Percentiles rank a stretch among this genome's conserved stretches.
Conservation (phyloP, 2,888 invertebrate genomes). For the Eilema griseolum region DNA sequence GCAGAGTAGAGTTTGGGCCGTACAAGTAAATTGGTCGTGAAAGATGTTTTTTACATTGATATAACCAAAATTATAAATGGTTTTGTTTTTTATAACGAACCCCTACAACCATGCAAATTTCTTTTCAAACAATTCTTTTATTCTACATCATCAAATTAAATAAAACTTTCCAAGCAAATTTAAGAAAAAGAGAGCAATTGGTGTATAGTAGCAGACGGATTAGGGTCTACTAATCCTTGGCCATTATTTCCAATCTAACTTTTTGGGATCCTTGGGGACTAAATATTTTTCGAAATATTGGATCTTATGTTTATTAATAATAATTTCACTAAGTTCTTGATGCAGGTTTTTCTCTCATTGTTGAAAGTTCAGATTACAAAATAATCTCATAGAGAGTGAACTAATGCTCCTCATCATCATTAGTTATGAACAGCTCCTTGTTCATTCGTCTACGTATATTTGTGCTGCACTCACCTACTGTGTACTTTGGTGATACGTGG, state of each 20-base stretch:
- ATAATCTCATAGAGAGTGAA: too few species aligned
- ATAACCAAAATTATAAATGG: neutral
- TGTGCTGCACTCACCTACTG: neutral
- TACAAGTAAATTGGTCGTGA: too few species aligned
- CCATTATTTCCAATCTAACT: constrained; percentile 56
- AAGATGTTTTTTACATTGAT: neutral
- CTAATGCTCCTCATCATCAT: too few species aligned
- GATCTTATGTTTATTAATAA: too few species aligned
- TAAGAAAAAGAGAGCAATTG: constrained; percentile 56
- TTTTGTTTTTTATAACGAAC: neutral
- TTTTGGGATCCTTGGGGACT: constrained; percentile 41
- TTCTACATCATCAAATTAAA: constrained; percentile 27
- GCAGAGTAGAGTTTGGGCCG: too few species aligned
- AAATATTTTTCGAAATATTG: too few species aligned
- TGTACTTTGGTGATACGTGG: constrained; percentile 19
- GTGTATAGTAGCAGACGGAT: constrained; percentile 52
- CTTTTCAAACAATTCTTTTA: constrained; percentile 4
- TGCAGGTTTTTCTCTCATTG: too few species aligned
- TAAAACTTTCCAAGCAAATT: constrained; percentile 39
- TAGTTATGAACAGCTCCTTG: too few species aligned
- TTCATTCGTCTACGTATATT: neutral
- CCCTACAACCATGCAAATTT: neutral
- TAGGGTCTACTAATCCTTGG: constrained; percentile 61
- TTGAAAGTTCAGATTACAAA: too few species aligned
- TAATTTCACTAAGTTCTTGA: too few species aligned